Evolutionary conservation across 2,113 vertebrate species (phyloP), one percentile per base, ranked within the genome.

Genomic region (Thryonomys swinderianus): DNA sequence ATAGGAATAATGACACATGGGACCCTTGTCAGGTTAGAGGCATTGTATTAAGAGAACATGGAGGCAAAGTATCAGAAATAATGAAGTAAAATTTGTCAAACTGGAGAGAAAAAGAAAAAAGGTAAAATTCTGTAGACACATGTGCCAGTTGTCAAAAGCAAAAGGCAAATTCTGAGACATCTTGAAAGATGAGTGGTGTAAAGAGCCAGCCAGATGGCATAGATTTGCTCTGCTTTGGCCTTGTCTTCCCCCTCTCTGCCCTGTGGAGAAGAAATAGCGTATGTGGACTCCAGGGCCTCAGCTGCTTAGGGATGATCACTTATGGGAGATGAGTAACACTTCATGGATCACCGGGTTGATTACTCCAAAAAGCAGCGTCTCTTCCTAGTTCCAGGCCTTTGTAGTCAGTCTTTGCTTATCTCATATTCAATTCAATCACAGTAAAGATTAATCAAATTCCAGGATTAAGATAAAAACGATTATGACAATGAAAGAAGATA

Each of bases 391-490:
- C 34, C 23, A 55, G 20, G 17, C 4, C 48, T 85, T 62, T 90
- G 1, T 20, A 37, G 30, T 90, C 59, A 80, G 81, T 57, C 6
- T 13, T 79, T 89, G 83, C 32, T 62, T 73, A 23, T 20, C 34
- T 85, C 61, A 69, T 88, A 81, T 85, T 74, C 71, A 32, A 78
- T 55, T 20, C n/a, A 81, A 45, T 32, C 23, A 92, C 2, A 74
- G 21, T 59, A 67, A 93, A 93, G 16, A 69, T 2, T 90, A 18
- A 80, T 91, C 21, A 87, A 92, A 84, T 32, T 25, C 51, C 83
- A 93, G 16, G 48, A 62, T 67, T 25, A 81, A 84, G 66, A 66
- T 90, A 25, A 94, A 90, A 73, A 88, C 51, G 25, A 53, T 69
- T 55, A 67, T 34, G 37, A 27, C 0, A 11, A 53, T 34, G 45